phyloP scores from a whole-genome alignment of 1,140 invertebrate genomes.

The Drosophila kikkawai region DNA sequence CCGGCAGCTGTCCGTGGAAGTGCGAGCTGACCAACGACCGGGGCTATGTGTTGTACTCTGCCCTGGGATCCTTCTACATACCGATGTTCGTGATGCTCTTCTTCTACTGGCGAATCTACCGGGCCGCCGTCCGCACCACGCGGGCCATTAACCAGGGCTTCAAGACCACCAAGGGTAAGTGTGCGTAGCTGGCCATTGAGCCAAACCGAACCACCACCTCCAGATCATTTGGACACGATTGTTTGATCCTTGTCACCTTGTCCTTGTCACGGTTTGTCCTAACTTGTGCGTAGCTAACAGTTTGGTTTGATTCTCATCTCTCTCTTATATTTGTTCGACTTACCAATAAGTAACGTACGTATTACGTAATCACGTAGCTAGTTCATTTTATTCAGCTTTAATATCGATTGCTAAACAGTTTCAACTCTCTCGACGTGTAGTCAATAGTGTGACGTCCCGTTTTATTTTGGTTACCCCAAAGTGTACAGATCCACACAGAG shows the following conservation, averaged over 20 bases:
- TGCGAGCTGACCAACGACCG: conserved; percentile 96
- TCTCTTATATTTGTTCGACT: conserved; percentile 49
- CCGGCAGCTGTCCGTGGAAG: conserved; percentile 91
- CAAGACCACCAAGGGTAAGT: conserved; percentile 93
- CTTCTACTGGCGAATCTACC: conserved; percentile 95
- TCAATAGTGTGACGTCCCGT: conserved; percentile 74
- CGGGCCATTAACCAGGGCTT: conserved; percentile 92
- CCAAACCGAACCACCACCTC: conserved; percentile 19
- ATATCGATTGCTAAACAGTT: conserved; percentile 69
- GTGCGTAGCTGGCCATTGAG: conserved; percentile 9
- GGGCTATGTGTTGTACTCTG: conserved; percentile 95
- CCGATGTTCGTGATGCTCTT: conserved; percentile 97
- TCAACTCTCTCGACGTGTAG: conserved; percentile 74
- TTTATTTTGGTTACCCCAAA: conserved; percentile 43
- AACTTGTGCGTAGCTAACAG: conserved; percentile 80
- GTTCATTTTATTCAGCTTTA: conserved; percentile 71
- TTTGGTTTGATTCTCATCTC: conserved; percentile 60
- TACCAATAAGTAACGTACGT: conserved; percentile 59
- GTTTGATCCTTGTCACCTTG: conserved; percentile 54
- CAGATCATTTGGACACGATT: conserved; percentile 62
- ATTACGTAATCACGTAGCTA: conserved; percentile 67
- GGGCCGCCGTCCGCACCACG: conserved; percentile 90
- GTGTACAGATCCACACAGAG: conserved; percentile 43
- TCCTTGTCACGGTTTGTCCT: conserved; percentile 49
- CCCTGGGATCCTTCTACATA: conserved; percentile 96